Evolutionary conservation across 2,888 invertebrate genomes (phyloP).

Genomic region (Sycophila texana): DNA sequence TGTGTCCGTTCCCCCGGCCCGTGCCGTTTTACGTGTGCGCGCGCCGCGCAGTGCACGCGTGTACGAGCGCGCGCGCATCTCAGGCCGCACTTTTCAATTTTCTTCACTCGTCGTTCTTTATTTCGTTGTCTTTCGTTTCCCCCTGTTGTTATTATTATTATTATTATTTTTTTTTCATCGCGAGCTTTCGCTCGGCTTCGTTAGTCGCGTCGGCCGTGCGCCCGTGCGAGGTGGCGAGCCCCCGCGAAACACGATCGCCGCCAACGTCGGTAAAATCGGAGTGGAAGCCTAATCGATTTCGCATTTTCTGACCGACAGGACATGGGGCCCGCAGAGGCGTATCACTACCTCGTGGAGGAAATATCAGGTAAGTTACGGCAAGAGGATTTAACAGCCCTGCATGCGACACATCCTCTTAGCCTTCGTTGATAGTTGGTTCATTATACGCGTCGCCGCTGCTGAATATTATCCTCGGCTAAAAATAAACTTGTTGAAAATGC

Average conservation of each 20-base stretch:
- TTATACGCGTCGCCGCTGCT: neutral
- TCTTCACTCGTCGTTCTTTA: too few relatives aligned
- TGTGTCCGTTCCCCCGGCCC: neutral
- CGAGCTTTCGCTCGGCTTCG: too few relatives aligned
- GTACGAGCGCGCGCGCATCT: too few relatives aligned
- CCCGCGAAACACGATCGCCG: too few relatives aligned
- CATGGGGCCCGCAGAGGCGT: constrained; percentile 67
- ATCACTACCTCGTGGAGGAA: constrained; percentile 69
- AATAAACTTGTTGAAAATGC: neutral
- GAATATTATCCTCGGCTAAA: constrained; percentile 11
- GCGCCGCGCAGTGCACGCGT: neutral
- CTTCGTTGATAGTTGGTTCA: constrained; percentile 8
- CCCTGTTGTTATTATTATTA: too few relatives aligned
- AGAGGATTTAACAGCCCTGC: constrained; percentile 9
- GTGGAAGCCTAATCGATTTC: constrained; percentile 49
- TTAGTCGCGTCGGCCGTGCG: too few relatives aligned
- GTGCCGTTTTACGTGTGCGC: neutral
- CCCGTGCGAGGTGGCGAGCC: too few relatives aligned
- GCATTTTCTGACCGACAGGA: constrained; percentile 60
- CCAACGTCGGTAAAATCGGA: too few relatives aligned
- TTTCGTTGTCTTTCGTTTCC: too few relatives aligned
- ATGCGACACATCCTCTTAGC: constrained; percentile 18
- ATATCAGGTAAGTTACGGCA: constrained; percentile 67
- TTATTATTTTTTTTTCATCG: too few relatives aligned
- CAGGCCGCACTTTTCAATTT: too few relatives aligned